A percentile compares a stretch with the other conserved stretches of the same genome.
Conservation (phyloP, 2,888 invertebrate genomes). For the Terebella lapidaria region DNA sequence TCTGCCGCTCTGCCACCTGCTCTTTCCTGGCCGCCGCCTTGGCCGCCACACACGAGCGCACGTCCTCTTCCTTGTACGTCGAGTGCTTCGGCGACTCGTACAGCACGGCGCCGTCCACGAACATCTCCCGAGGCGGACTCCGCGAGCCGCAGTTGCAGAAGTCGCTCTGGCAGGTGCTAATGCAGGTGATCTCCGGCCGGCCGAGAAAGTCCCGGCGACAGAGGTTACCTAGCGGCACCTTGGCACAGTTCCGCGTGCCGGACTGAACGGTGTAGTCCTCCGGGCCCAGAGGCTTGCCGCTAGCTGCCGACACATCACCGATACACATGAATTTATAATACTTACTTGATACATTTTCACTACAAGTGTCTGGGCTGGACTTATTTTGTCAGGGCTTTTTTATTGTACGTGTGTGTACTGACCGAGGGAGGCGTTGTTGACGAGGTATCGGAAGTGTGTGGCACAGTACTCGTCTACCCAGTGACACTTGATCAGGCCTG, state of each 20-base stretch:
- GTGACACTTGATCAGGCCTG: slow-evolving; percentile 16
- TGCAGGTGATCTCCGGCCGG: slow-evolving; percentile 18
- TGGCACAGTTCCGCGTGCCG: slow-evolving; percentile 15
- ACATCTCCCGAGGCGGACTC: slow-evolving; percentile 19
- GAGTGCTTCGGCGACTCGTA: slow-evolving; percentile 8
- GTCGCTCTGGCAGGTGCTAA: slow-evolving; percentile 13
- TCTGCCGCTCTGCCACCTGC: too few relatives aligned
- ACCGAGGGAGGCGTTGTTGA: slow-evolving; percentile 11
- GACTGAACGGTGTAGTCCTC: slow-evolving; percentile 11
- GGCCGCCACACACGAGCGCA: slow-evolving; percentile 3
- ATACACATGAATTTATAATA: background rate
- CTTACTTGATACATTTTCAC: background rate
- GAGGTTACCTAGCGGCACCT: slow-evolving; percentile 13
- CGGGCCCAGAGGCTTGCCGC: slow-evolving; percentile 1
- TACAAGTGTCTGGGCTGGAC: too few relatives aligned
- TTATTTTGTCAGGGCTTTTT: background rate
- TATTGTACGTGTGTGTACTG: background rate
- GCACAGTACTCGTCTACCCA: slow-evolving; percentile 13
- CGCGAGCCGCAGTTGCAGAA: slow-evolving; percentile 20
- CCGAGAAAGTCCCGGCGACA: slow-evolving; percentile 19
- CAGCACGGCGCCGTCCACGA: slow-evolving; percentile 8
- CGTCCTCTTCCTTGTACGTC: slow-evolving; percentile 4
- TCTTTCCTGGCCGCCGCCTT: background rate
- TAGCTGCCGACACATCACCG: background rate
- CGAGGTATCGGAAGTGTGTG: slow-evolving; percentile 17